Evolutionary conservation across 2,113 vertebrate species (phyloP).

Genomic region (Dendrocopos noguchii): DNA sequence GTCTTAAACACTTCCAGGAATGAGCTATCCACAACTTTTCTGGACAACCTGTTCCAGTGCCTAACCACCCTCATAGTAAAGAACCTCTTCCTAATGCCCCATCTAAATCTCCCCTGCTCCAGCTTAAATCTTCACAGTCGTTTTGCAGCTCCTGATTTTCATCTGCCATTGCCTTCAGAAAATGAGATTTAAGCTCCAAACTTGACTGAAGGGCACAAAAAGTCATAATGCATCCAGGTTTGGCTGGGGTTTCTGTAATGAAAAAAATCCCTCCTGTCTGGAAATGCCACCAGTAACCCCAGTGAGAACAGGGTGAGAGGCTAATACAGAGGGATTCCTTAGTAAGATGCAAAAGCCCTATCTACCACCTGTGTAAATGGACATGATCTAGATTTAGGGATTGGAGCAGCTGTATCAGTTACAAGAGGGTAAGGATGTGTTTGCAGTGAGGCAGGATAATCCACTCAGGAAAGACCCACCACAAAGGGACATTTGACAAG

Average conservation of each 20-base stretch:
- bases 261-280: neutral
- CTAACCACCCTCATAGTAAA: no score
- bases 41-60: no score
- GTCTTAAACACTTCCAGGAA: no score
- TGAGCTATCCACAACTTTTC: no score
- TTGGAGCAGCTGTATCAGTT: neutral
- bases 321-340: neutral
- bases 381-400: accelerated
- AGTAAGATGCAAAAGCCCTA: neutral
- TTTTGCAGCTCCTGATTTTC: neutral
- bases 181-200: neutral
- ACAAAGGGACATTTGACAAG: no score
- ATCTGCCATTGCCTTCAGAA: neutral
- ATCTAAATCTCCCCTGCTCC: no score
- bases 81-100: no score
- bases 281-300: neutral
- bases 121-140: neutral
- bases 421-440: neutral
- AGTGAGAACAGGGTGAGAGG: neutral
- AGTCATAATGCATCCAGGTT: neutral
- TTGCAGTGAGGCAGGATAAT: neutral
- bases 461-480: neutral
- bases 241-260: neutral
- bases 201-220: neutral
- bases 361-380: neutral